phyloP scores from a whole-genome alignment of 2,113 vertebrate species.

The Notarius lentiginosus region DNA sequence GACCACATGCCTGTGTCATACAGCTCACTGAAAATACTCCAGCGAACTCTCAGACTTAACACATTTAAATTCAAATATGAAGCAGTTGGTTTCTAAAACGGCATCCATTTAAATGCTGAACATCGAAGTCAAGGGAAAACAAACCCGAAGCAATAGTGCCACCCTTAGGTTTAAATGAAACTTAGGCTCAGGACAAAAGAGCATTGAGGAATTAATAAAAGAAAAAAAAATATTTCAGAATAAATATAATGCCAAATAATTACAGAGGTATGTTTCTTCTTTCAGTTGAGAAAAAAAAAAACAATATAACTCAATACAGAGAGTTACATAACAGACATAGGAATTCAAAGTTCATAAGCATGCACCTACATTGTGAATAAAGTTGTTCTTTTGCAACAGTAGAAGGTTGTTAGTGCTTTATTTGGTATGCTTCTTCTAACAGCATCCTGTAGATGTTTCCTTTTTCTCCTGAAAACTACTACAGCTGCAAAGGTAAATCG shows the following conservation, averaged over 20 bases:
- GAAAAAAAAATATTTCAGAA: neutral
- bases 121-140: conserved; percentile 20
- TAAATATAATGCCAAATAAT: neutral
- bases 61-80: conserved; percentile 40
- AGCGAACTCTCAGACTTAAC: conserved; percentile 37
- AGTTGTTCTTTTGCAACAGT: neutral
- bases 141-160: conserved; percentile 73
- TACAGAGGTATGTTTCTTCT: neutral
- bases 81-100: conserved; percentile 41
- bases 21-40: conserved; percentile 22
- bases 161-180: conserved; percentile 66
- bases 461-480: neutral
- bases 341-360: neutral
- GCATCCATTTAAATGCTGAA: conserved; percentile 43
- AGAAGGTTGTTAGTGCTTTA: neutral
- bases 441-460: neutral
- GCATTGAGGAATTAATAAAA: neutral
- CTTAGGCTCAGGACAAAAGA: conserved; percentile 43
- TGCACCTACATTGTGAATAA: neutral
- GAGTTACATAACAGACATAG: neutral
- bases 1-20: conserved; percentile 41
- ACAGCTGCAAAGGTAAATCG: too few relatives aligned
- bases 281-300: too few relatives aligned
- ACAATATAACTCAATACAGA: neutral
- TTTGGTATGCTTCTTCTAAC: neutral